A percentile compares a stretch with the other conserved stretches of the same genome.
These are phyloP conservation scores for Oplegnathus fasciatus DNA, from an alignment of 2,113 vertebrate species.

Conservation along the genomic window DNA sequence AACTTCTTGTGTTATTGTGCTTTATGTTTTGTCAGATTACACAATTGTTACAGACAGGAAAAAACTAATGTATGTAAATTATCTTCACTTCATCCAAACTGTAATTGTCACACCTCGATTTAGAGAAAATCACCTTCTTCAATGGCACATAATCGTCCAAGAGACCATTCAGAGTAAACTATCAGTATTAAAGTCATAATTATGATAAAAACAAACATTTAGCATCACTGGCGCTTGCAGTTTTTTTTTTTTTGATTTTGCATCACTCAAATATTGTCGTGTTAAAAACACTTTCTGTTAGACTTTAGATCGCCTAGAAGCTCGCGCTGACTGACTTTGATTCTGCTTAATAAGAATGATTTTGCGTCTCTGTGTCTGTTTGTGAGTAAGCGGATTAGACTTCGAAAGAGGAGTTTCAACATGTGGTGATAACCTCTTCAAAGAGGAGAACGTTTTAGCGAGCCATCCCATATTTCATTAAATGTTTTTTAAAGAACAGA, in stretches of 20 bases:
- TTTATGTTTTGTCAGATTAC: background rate
- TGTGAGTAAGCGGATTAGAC: conserved; percentile 31
- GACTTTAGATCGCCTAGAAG: background rate
- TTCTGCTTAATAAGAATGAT: conserved; percentile 39
- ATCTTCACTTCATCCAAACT: conserved; percentile 13
- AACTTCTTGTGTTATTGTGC: background rate
- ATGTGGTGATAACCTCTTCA: conserved; percentile 42
- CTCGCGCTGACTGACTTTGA: conserved; percentile 23
- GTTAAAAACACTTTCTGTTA: background rate
- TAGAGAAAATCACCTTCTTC: background rate
- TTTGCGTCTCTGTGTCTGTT: conserved; percentile 24
- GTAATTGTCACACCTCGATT: background rate
- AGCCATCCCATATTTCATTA: conserved; percentile 19
- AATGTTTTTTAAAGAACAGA: background rate
- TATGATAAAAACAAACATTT: background rate
- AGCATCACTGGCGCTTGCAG: background rate
- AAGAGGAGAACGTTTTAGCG: conserved; percentile 14
- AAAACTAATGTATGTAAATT: background rate
- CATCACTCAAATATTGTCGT: background rate
- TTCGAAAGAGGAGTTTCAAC: conserved; percentile 20
- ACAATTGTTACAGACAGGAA: background rate
- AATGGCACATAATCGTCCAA: background rate
- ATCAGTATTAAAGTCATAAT: background rate
- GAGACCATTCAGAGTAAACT: background rate
- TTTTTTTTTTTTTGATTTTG: conserved; percentile 1